Evolutionary conservation across 2,888 invertebrate genomes (phyloP).

Genomic region (Acronicta aceris): DNA sequence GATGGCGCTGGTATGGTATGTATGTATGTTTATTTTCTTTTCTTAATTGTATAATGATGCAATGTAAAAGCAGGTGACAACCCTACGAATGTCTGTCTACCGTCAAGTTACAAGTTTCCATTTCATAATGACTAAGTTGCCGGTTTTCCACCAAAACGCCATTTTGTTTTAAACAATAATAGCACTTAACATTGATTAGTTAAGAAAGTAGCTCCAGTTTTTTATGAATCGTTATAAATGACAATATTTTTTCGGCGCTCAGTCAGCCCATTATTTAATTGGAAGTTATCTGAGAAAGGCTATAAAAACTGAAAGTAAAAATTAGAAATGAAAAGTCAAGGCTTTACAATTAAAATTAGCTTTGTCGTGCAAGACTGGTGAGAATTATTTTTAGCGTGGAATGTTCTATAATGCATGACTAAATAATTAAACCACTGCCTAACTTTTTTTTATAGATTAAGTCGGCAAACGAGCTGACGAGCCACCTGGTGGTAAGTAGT

Average conservation of each 20-base stretch:
- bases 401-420: no score
- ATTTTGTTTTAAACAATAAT: constrained; percentile 46
- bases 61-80: neutral
- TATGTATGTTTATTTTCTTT: no score
- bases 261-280: constrained; percentile 5
- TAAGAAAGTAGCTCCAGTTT: constrained; percentile 14
- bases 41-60: no score
- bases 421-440: no score
- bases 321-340: constrained; percentile 5
- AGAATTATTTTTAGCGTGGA: constrained; percentile 2
- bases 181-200: constrained; percentile 45
- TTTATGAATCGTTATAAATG: constrained; percentile 12
- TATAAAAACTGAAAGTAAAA: constrained; percentile 1
- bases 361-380: constrained; percentile 7
- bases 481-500: no score
- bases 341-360: constrained; percentile 10
- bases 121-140: constrained; percentile 53
- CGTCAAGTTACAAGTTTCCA: constrained; percentile 45
- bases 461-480: no score
- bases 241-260: constrained; percentile 13
- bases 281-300: constrained; percentile 6
- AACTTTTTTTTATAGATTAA: no score
- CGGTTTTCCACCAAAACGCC: constrained; percentile 31
- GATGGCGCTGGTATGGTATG: no score
- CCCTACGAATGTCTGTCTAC: constrained; percentile 31